Evolutionary conservation across 2,113 vertebrate species (phyloP).

Genomic region (Channa argus): DNA sequence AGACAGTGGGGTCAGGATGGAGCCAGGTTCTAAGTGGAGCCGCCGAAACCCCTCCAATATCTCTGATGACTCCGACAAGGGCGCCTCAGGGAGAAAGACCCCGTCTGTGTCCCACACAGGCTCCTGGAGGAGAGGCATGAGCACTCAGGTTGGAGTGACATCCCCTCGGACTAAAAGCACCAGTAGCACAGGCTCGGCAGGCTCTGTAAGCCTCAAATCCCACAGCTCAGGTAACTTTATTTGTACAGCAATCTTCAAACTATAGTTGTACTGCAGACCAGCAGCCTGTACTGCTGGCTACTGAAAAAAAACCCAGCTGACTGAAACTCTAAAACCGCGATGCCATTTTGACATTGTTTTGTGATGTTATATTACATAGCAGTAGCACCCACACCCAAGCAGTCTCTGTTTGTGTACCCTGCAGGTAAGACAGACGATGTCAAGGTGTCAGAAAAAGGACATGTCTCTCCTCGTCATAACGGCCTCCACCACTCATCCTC

Average conservation of each 20-base stretch:
- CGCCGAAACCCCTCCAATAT: constrained; percentile 92
- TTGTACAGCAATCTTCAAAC: too few relatives aligned
- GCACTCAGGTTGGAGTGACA: constrained; percentile 95
- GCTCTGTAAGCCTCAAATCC: constrained; percentile 84
- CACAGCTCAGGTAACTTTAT: constrained; percentile 87
- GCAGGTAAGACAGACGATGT: constrained; percentile 96
- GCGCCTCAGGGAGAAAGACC: constrained; percentile 90
- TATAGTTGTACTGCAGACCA: too few relatives aligned
- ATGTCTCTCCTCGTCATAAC: constrained; percentile 89
- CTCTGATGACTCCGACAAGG: constrained; percentile 95
- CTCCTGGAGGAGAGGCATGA: constrained; percentile 97
- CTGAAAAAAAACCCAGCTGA: too few relatives aligned
- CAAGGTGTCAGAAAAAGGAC: constrained; percentile 97
- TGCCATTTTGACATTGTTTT: too few relatives aligned
- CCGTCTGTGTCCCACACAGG: constrained; percentile 91
- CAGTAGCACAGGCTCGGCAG: constrained; percentile 72
- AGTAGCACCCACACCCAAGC: not conserved
- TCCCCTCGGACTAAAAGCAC: constrained; percentile 90
- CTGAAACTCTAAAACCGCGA: too few relatives aligned
- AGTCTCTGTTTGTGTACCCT: constrained; percentile 13
- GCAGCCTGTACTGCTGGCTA: too few relatives aligned
- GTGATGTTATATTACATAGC: too few relatives aligned
- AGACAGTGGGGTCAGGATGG: constrained; percentile 90
- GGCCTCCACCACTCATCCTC: constrained; percentile 94
- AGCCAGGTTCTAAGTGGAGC: constrained; percentile 69